Evolutionary conservation across 1,140 invertebrate genomes (phyloP), one percentile per base, ranked within the genome.

Genomic region (Pteromalus puparum): DNA sequence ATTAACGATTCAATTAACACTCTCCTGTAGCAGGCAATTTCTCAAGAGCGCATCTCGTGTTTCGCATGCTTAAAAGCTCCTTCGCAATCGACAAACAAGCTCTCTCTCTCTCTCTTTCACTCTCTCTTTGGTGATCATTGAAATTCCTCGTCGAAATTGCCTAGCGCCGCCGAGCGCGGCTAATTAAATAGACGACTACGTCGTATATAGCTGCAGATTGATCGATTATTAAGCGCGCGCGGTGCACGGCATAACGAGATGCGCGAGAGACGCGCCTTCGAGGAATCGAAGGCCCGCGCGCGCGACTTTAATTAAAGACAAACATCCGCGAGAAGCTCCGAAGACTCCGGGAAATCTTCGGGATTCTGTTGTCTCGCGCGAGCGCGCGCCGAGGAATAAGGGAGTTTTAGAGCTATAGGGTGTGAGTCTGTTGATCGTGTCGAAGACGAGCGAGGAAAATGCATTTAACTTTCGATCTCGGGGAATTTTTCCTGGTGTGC

Each of bases 251-350:
- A 73, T 68, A 73, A 73, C 65, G 34, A 48, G 76, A 78, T 68
- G 77, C 30, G 30, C 3, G 30, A 53, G 76, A 88, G 86, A 81
- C 86, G 70, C 42, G 38, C 86, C 53, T 76, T 83, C 87, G 87
- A 89, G 86, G 88, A 84, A 83, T 90, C 13, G 46, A 48, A 48
- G 10, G 46, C 87, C 85, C 85, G 87, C 87, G 86, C 68, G 34
- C 85, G 88, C 85, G 88, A 90, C 89, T 92, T 92, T 92, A 92
- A 92, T 92, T 92, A 92, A 92, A 92, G 91, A 90, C 90, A 92
- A 92, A 92, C 91, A 92, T 90, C 87, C 88, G 28, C 26, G 42
- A 10, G 65, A 72, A 72, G 3, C 48, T 18, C 13, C 13, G 26
- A 46, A 81, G 65, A 24, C 68, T 46, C 42, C 2, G 26, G 46